Evolutionary conservation across 2,888 invertebrate genomes (phyloP).

Genomic region (Drosophila lacicola): DNA sequence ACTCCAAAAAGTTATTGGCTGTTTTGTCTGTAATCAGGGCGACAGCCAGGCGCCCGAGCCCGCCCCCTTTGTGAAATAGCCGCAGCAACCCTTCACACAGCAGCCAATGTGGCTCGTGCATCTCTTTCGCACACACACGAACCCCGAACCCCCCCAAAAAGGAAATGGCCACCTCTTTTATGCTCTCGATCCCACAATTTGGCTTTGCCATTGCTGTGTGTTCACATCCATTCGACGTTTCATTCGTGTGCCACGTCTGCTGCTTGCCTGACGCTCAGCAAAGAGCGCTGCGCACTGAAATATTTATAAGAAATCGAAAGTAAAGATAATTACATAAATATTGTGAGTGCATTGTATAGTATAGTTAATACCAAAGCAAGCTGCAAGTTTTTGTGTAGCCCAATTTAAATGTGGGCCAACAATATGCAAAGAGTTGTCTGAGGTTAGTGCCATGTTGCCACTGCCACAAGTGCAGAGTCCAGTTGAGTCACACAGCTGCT

Average conservation of each 20-base stretch:
- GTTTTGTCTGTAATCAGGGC: constrained; percentile 53
- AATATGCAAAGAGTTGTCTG: constrained; percentile 44
- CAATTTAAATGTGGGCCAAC: constrained; percentile 5
- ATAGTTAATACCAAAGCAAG: neutral
- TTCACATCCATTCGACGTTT: constrained; percentile 43
- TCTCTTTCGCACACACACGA: constrained; percentile 13
- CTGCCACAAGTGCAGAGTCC: constrained; percentile 48
- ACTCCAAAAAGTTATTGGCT: neutral
- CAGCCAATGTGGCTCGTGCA: constrained; percentile 33
- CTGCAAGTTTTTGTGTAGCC: neutral
- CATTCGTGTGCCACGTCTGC: constrained; percentile 61
- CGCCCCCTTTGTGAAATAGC: neutral
- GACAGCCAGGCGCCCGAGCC: constrained; percentile 48
- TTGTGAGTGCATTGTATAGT: constrained; percentile 8
- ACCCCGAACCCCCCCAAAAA: constrained; percentile 6
- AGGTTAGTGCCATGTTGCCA: constrained; percentile 50
- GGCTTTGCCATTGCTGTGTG: constrained; percentile 33
- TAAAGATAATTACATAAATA: constrained; percentile 9
- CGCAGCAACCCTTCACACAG: constrained; percentile 48
- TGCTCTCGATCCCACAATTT: constrained; percentile 58
- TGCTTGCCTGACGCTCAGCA: constrained; percentile 42
- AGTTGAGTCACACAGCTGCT: constrained; percentile 45
- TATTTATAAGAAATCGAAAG: neutral
- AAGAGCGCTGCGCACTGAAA: constrained; percentile 17
- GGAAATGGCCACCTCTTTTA: constrained; percentile 32